Evolutionary conservation across 2,888 invertebrate species (phyloP).

Genomic region (Argyresthia albistria): DNA sequence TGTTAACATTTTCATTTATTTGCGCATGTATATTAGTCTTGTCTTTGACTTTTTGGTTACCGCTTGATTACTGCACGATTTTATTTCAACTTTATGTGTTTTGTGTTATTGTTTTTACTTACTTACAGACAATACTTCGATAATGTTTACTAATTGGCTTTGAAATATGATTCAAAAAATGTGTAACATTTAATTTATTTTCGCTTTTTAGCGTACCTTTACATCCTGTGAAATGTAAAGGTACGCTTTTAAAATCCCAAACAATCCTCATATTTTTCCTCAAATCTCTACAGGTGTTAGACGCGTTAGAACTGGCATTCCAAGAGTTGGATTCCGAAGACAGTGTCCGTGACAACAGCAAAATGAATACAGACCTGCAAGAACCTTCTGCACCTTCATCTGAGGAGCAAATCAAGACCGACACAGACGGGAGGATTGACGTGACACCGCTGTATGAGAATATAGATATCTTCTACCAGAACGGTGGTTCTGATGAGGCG

Average conservation of each 20-base stretch:
- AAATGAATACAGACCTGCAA: constrained; percentile 36
- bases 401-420: constrained; percentile 12
- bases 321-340: constrained; percentile 74
- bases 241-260: background rate
- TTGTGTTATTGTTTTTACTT: background rate
- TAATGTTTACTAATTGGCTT: no score
- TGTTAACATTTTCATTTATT: constrained; percentile 26
- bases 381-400: background rate
- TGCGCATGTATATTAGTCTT: constrained; percentile 19
- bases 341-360: constrained; percentile 23
- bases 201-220: background rate
- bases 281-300: constrained; percentile 64
- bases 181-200: background rate
- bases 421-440: constrained; percentile 30
- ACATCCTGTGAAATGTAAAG: background rate
- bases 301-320: constrained; percentile 76
- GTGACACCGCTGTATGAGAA: constrained; percentile 74
- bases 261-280: background rate
- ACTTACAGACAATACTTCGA: no score
- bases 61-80: constrained; percentile 15
- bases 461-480: constrained; percentile 70
- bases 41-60: background rate
- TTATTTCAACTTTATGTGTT: constrained; percentile 10
- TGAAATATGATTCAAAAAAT: no score
- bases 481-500: constrained; percentile 26